Evolutionary conservation across 1,140 invertebrate species (phyloP), one percentile per base, ranked within the genome.

Genomic region (Macrotrachela quadricornifera): DNA sequence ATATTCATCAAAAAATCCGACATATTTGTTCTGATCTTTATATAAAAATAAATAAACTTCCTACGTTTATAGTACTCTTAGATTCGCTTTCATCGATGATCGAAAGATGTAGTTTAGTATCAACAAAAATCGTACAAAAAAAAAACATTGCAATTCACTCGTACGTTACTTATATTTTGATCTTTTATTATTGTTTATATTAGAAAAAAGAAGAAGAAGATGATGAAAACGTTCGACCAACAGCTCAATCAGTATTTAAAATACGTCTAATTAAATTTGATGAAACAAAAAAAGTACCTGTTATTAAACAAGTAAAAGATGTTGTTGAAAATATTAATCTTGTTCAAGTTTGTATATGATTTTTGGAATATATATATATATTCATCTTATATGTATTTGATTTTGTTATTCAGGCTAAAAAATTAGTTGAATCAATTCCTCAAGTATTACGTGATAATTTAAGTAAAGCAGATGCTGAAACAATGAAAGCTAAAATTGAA

Each of bases 221-320:
- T 57, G 78, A 71, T 49, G 71, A 60, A 42, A 67, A 64, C 40
- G 59, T 65, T 8, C 63, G 72, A 59, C 57, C 59, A 48, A 60
- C 64, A 52, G 75, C 77, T 13, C 77, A 85, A 62, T 75, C 75
- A 12, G 68, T 69, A 36, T 84, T 82, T 60, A 76, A 74, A 10
- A 78, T 94, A 0, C 95, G 91, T 73, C 69, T 97, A 57, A 77
- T 76, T 3, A 83, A 81, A 64, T 96, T 82, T 69, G 85, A 95
- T 69, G 83, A 87, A 0, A 79, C 81, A 62, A 86, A 96, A 64
- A 97, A 97, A 72, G 82, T 96, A 30, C 76, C 83, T 39, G 66
- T 97, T 0, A 96, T 97, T 54, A 97, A 97, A 72, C 86, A 94
- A 76, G 76, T 95, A 0, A 95, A 95, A 65, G 77, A 70, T 61